Evolutionary conservation across 2,113 vertebrate species (phyloP).

Genomic region (Carassius carassius): DNA sequence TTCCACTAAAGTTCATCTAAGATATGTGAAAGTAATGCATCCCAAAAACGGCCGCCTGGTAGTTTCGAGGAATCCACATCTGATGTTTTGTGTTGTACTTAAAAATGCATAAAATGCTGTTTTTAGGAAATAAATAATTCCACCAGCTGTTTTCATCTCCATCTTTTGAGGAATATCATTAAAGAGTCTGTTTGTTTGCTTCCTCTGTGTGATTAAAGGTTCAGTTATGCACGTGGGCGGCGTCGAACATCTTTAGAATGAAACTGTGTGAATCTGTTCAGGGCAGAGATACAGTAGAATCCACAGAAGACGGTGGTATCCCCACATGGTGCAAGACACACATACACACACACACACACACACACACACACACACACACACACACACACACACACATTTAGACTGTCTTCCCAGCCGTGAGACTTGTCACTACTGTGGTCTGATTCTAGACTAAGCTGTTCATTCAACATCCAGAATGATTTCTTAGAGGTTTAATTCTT

Average conservation of each 20-base stretch:
- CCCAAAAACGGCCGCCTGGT: neutral
- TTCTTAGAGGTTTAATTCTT: neutral
- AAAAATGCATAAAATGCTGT: slow-evolving; percentile 34
- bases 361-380: slow-evolving; percentile 28
- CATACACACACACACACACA: slow-evolving; percentile 18
- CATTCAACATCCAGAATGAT: neutral
- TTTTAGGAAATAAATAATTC: slow-evolving; percentile 29
- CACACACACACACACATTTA: slow-evolving; percentile 30
- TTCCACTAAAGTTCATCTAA: neutral
- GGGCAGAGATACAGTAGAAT: slow-evolving; percentile 28
- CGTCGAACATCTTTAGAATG: slow-evolving; percentile 30
- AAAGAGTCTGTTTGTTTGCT: slow-evolving; percentile 41
- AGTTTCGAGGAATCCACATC: slow-evolving; percentile 15
- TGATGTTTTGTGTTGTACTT: slow-evolving; percentile 11
- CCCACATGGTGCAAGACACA: slow-evolving; percentile 22
- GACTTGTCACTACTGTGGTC: slow-evolving; percentile 36
- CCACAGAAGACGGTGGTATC: slow-evolving; percentile 1
- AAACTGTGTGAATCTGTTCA: slow-evolving; percentile 27
- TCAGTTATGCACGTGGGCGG: slow-evolving; percentile 29
- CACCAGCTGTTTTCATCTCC: slow-evolving; percentile 34
- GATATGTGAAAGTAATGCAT: neutral
- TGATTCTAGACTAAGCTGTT: slow-evolving; percentile 34
- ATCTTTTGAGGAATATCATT: slow-evolving; percentile 35
- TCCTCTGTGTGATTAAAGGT: slow-evolving; percentile 39
- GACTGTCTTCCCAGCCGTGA: slow-evolving; percentile 35